phyloP scores from a whole-genome alignment of 2,888 invertebrate species.

The Eledona agricola region DNA sequence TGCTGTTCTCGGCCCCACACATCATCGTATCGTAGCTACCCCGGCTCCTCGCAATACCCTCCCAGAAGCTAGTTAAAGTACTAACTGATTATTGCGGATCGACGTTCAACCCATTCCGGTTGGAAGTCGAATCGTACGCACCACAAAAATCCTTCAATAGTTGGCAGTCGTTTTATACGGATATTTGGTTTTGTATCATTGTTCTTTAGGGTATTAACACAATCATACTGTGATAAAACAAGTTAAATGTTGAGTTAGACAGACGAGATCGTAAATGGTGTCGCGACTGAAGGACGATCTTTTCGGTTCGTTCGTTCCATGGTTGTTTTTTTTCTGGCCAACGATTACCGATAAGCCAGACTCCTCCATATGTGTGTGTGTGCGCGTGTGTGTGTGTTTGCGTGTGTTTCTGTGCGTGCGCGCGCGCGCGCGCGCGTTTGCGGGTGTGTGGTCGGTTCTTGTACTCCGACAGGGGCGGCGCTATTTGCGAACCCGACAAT shows the following conservation, averaged over 20 bases:
- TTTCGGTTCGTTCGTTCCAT: slow-evolving; percentile 2
- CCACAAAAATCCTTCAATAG: slow-evolving; percentile 45
- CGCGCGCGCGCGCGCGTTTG: too few species aligned
- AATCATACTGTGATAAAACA: slow-evolving; percentile 74
- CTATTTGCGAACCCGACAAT: slow-evolving; percentile 46
- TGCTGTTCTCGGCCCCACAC: slow-evolving; percentile 96
- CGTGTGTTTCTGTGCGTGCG: too few species aligned
- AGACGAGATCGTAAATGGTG: slow-evolving; percentile 35
- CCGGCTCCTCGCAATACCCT: slow-evolving; percentile 49
- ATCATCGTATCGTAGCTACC: slow-evolving; percentile 88
- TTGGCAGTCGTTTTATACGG: slow-evolving; percentile 57
- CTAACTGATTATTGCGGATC: slow-evolving; percentile 35
- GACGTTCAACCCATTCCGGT: slow-evolving; percentile 36
- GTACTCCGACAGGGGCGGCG: slow-evolving; percentile 28
- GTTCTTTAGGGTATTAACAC: slow-evolving; percentile 62
- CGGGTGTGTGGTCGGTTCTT: slow-evolving; percentile 25
- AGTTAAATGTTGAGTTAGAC: slow-evolving; percentile 71
- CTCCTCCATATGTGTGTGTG: too few species aligned
- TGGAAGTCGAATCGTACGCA: slow-evolving; percentile 41
- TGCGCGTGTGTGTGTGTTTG: too few species aligned
- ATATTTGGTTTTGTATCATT: slow-evolving; percentile 59
- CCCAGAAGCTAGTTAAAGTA: slow-evolving; percentile 38
- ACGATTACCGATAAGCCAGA: slow-evolving; percentile 6
- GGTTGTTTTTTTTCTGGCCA: slow-evolving; percentile 7
- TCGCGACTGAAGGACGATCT: slow-evolving; percentile 9